Evolutionary conservation across 2,113 vertebrate genomes (phyloP).

Genomic region (Amphilophus citrinellus): DNA sequence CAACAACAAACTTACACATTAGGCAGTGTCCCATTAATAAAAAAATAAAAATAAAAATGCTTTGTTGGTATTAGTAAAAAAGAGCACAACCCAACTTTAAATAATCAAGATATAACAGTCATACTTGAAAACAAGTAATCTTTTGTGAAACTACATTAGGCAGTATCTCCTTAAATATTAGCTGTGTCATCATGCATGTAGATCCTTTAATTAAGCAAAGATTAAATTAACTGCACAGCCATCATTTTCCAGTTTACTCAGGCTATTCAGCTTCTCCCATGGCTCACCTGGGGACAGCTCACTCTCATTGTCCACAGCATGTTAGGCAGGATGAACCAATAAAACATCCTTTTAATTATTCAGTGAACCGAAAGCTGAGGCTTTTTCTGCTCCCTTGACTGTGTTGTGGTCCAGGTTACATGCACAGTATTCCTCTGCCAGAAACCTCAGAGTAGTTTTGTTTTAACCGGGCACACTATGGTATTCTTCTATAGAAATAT

Average conservation of each 20-base stretch:
- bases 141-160: constrained; percentile 15
- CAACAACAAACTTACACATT: background rate
- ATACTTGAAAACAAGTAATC: background rate
- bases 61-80: constrained; percentile 15
- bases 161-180: constrained; percentile 6
- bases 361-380: constrained; percentile 56
- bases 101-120: background rate
- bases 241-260: constrained; percentile 62
- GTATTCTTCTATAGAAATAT: constrained; percentile 49
- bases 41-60: background rate
- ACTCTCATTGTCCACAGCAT: constrained; percentile 63
- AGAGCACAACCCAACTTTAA: background rate
- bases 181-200: constrained; percentile 3
- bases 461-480: constrained; percentile 55
- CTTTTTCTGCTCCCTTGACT: constrained; percentile 43
- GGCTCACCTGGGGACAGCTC: constrained; percentile 75
- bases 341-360: constrained; percentile 79
- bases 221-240: constrained; percentile 35
- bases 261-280: constrained; percentile 48
- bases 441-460: constrained; percentile 36
- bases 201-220: constrained; percentile 25
- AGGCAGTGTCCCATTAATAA: background rate
- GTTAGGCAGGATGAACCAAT: constrained; percentile 67
- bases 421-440: constrained; percentile 11
- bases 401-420: constrained; percentile 52